These are phyloP conservation scores for Merops nubicus DNA, from an alignment of 2,113 vertebrate genomes.

Conservation along the genomic window DNA sequence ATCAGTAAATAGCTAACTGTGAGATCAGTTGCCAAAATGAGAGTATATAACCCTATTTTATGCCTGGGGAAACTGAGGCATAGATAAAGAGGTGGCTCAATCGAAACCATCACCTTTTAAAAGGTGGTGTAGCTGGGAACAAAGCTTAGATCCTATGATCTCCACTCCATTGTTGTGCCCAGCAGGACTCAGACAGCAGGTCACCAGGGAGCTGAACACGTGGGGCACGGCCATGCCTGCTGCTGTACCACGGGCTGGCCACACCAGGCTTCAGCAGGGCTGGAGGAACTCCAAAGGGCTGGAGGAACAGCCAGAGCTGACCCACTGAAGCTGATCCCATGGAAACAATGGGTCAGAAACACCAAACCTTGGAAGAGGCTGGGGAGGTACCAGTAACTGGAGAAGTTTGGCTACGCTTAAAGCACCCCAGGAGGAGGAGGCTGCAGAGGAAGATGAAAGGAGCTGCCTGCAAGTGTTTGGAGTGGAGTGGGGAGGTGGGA, in stretches of 20 bases:
- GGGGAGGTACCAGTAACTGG: neutral
- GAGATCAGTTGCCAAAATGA: neutral
- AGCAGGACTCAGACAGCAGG: neutral
- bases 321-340: neutral
- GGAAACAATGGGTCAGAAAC: neutral
- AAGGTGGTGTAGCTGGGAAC: neutral
- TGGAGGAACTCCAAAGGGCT: no score
- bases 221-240: fast-evolving
- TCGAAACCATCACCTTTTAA: neutral
- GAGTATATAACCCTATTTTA: neutral
- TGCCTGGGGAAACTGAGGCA: conserved; percentile 8
- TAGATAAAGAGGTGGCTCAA: neutral
- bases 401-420: neutral
- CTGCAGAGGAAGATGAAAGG: conserved; percentile 16
- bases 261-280: neutral
- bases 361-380: neutral
- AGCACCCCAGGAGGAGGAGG: neutral
- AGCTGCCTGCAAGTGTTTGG: neutral
- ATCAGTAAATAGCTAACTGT: neutral
- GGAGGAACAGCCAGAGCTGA: neutral
- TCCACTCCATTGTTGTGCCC: neutral
- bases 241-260: neutral
- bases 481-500: conserved; percentile 24
- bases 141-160: neutral
- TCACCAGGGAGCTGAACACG: neutral